phyloP scores from a whole-genome alignment of 2,797 vertebrate species.

The Apodemus agrarius region DNA sequence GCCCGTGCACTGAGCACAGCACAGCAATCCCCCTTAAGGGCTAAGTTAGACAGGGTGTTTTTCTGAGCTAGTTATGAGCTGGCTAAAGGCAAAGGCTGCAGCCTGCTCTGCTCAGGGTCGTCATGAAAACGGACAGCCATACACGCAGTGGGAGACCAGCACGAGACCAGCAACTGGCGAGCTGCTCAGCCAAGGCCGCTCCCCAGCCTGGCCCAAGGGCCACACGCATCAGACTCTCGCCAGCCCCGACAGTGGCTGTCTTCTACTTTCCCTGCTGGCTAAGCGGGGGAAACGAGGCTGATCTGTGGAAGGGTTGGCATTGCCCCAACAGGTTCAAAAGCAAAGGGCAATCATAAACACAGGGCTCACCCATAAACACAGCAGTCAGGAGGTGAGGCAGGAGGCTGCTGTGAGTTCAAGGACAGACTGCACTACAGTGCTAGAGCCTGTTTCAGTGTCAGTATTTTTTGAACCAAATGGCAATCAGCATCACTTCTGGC shows the following conservation, averaged over 20 bases:
- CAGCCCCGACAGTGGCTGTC: neutral
- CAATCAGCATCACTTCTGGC: neutral
- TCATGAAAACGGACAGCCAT: accelerated
- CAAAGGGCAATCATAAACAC: neutral
- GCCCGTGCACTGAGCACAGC: neutral
- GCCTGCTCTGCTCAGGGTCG: neutral
- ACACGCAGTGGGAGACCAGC: neutral
- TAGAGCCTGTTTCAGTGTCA: neutral
- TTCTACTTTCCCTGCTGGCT: neutral
- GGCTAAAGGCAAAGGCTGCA: neutral
- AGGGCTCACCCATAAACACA: neutral
- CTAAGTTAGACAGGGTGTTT: neutral
- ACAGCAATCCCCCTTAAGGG: neutral
- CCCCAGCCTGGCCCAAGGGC: neutral
- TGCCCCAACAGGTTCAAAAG: neutral
- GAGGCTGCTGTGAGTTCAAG: neutral
- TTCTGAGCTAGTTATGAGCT: neutral
- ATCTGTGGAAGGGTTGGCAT: neutral
- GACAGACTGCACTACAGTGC: neutral
- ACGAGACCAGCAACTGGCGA: neutral
- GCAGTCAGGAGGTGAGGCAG: neutral
- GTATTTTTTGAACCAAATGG: neutral
- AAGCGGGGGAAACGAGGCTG: neutral
- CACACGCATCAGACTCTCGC: neutral
- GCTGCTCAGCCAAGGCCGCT: neutral